Evolutionary conservation across 2,113 vertebrate species (phyloP).

Genomic region (Podiceps cristatus): DNA sequence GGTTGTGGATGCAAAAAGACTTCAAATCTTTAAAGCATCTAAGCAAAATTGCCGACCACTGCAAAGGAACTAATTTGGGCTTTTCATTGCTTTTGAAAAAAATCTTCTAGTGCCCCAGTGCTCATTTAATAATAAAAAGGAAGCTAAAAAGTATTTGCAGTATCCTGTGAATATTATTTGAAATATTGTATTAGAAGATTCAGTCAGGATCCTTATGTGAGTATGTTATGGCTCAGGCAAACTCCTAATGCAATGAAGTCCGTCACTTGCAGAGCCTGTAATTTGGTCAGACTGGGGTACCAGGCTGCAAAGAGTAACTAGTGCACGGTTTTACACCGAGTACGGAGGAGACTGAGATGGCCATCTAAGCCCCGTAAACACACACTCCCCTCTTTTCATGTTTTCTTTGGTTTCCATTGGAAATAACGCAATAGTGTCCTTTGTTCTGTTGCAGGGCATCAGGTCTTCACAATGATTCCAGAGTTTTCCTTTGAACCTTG

Average conservation of each 20-base stretch:
- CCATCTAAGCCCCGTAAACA: not conserved
- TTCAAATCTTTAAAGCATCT: not conserved
- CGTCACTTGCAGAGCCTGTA: not conserved
- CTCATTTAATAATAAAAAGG: not conserved
- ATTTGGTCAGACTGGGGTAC: not conserved
- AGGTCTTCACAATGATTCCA: not conserved
- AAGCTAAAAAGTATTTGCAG: not conserved
- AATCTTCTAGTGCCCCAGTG: not conserved
- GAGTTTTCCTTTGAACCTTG: not conserved
- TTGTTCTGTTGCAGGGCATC: not conserved
- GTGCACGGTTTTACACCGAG: too few relatives aligned
- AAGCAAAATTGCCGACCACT: not conserved
- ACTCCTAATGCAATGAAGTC: not conserved
- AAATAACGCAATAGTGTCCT: fast-evolving
- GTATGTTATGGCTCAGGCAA: not conserved
- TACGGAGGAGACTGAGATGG: not conserved
- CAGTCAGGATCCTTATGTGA: fast-evolving
- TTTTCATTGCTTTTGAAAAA: not conserved
- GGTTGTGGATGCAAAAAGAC: not conserved
- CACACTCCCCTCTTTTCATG: not conserved
- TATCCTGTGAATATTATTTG: not conserved
- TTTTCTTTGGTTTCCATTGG: not conserved
- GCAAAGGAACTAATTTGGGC: not conserved
- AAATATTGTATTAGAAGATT: not conserved
- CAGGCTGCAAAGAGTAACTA: not conserved